Base-by-base conservation (phyloP, 2,113 vertebrate genomes). In the Ceratotherium simum region DNA sequence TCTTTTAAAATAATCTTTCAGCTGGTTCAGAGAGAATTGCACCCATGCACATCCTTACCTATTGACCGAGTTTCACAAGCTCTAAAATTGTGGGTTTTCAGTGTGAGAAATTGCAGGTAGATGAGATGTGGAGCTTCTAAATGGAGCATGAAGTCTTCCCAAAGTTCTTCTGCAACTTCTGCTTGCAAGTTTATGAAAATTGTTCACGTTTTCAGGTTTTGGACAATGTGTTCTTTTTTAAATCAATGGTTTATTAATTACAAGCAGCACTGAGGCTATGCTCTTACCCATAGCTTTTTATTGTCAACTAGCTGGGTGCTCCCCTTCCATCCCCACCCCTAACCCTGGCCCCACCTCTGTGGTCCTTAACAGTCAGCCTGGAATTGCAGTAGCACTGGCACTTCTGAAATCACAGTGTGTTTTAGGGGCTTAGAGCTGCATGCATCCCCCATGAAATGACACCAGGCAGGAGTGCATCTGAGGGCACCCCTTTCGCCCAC, bases 1-100 rank as follows among this genome's bases (percentile, higher is more conserved):
- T 97, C 97, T 98, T 98, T 97, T 94, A 97, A 98, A 96, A 97
- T 87, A 51, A 56, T 33, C 73, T 62, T 31, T 10, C 33, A 33
- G 20, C 64, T 39, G n/a, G 25, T 87, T 36, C 25, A 83, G 56
- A 65, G 82, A 73, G 13, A 58, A 21, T 33, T 0, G 8, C 16
- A 39, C 27, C 20, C 25, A 2, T 5, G 25, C 3, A 4, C 12
- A 39, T 6, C 6, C 29, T 72, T 48, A 11, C 64, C 42, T 20
- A 0, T 7, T 2, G 51, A n/a, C 21, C 0, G 0, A 18, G 39
- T 56, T 46, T 20, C 18, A n/a, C 14, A 4, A 29, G 60, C 39
- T 80, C 36, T 23, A 64, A 29, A 87, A 65, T 17, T 69, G 33
- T 42, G 27, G 13, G 3, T 27, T 86, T 81, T 94, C 2, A 1